These are phyloP conservation scores for Amphiprion clarkii DNA, from an alignment of 2,797 vertebrate species.

Conservation along the genomic window DNA sequence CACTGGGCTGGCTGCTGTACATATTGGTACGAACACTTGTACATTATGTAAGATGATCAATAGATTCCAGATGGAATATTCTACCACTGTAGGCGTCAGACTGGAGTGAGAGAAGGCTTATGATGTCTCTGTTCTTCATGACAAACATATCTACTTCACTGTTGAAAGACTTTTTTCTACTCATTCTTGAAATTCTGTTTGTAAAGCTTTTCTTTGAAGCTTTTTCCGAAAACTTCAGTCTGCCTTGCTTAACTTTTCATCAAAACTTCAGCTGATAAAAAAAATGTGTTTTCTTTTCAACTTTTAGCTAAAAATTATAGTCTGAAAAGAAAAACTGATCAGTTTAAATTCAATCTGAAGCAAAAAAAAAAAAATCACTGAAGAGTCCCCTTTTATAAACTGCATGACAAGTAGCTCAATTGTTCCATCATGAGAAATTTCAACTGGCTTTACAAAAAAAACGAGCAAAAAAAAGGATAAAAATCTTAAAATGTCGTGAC, in stretches of 20 bases:
- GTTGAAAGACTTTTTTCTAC: slow-evolving; percentile 68
- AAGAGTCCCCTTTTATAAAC: slow-evolving; percentile 69
- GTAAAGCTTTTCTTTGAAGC: slow-evolving; percentile 37
- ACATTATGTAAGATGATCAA: slow-evolving; percentile 19
- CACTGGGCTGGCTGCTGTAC: slow-evolving; percentile 27
- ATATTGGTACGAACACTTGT: slow-evolving; percentile 18
- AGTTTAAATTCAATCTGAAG: slow-evolving; percentile 56
- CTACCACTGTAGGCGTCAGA: slow-evolving; percentile 7
- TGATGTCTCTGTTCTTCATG: slow-evolving; percentile 44
- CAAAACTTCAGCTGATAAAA: neutral
- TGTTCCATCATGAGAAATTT: slow-evolving; percentile 47
- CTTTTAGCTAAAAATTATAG: slow-evolving; percentile 25
- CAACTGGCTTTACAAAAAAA: slow-evolving; percentile 62
- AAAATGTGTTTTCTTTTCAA: slow-evolving; percentile 12
- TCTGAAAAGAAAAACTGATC: slow-evolving; percentile 47
- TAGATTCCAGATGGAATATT: slow-evolving; percentile 21
- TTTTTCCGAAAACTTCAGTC: slow-evolving; percentile 20
- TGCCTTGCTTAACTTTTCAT: slow-evolving; percentile 3
- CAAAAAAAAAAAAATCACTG: slow-evolving; percentile 19
- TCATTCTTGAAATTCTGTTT: slow-evolving; percentile 53
- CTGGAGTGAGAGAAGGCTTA: slow-evolving; percentile 24
- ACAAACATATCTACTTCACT: slow-evolving; percentile 68
- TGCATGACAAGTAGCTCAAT: slow-evolving; percentile 83
- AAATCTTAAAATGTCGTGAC: slow-evolving; percentile 72
- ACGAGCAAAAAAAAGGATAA: slow-evolving; percentile 18